Conservation (phyloP, 2,888 invertebrate genomes). For the Plebejus melissa region DNA sequence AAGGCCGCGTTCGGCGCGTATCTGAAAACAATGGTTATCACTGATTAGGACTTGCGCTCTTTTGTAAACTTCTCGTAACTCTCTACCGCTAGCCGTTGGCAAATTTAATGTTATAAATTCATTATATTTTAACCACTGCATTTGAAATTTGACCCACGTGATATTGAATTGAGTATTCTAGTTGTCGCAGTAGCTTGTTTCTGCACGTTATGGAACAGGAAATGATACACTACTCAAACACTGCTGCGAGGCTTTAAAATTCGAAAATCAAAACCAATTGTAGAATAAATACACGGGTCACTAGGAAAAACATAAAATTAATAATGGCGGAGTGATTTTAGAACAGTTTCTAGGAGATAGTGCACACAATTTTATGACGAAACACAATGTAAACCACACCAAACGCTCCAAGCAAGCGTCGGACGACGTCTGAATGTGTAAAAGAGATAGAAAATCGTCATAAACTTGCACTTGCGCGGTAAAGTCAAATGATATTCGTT, state of each 20-base stretch:
- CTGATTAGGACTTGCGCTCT: slow-evolving; percentile 61
- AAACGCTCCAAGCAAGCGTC: slow-evolving; percentile 48
- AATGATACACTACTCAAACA: slow-evolving; percentile 66
- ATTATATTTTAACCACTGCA: slow-evolving; percentile 46
- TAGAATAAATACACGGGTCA: slow-evolving; percentile 38
- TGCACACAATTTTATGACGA: slow-evolving; percentile 65
- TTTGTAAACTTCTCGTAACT: slow-evolving; percentile 45
- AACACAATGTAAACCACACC: slow-evolving; percentile 57
- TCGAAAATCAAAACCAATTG: slow-evolving; percentile 37
- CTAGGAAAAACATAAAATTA: slow-evolving; percentile 50
- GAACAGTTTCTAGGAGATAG: slow-evolving; percentile 62
- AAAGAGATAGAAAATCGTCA: slow-evolving; percentile 60
- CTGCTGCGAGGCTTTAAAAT: slow-evolving; percentile 43
- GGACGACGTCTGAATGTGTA: slow-evolving; percentile 52
- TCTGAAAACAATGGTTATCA: slow-evolving; percentile 68
- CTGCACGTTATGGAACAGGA: slow-evolving; percentile 67
- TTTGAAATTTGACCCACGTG: slow-evolving; percentile 77
- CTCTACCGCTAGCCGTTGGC: slow-evolving; percentile 35
- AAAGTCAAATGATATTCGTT: slow-evolving; percentile 58
- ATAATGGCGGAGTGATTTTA: slow-evolving; percentile 72
- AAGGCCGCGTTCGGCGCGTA: slow-evolving; percentile 57
- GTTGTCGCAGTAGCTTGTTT: slow-evolving; percentile 73
- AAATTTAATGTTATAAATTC: slow-evolving; percentile 41
- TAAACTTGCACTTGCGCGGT: slow-evolving; percentile 70
- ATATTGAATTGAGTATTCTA: slow-evolving; percentile 72